A percentile compares a stretch with the other conserved stretches of the same genome.
Conservation (phyloP, 2,113 vertebrate genomes). For the Ia io region DNA sequence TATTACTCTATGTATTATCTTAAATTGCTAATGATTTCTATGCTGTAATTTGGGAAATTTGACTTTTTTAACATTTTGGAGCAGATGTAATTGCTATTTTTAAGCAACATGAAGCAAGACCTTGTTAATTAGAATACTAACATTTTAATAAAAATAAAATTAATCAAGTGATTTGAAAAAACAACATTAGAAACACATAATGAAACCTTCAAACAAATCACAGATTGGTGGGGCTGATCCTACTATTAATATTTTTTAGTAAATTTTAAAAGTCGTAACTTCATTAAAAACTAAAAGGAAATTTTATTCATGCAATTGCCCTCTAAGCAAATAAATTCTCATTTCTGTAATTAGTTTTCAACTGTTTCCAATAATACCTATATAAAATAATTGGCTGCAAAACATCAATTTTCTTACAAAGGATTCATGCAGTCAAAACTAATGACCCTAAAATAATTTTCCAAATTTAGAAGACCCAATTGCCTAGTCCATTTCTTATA, state of each 20-base stretch:
- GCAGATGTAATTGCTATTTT: background rate
- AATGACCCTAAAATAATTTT: slow-evolving; percentile 14
- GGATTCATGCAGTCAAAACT: background rate
- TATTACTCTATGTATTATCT: background rate
- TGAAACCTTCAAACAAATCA: slow-evolving; percentile 14
- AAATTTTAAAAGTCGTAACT: slow-evolving; percentile 20
- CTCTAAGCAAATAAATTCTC: slow-evolving; percentile 21
- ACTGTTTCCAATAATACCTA: background rate
- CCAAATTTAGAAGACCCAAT: background rate
- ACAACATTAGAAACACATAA: background rate
- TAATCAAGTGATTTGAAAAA: background rate
- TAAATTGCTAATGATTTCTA: background rate
- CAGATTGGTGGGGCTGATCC: background rate
- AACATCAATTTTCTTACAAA: slow-evolving; percentile 33
- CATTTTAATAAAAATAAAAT: slow-evolving; percentile 38
- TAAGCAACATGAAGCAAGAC: background rate
- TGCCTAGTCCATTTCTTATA: background rate
- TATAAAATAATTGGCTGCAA: background rate
- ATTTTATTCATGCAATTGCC: slow-evolving; percentile 35
- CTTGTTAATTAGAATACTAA: background rate
- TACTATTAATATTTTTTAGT: background rate
- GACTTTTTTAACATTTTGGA: background rate
- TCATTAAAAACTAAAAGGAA: slow-evolving; percentile 35
- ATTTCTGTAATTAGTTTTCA: slow-evolving; percentile 38
- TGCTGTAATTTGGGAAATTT: background rate